phyloP scores from a whole-genome alignment of 2,797 vertebrate genomes.

The Cryptoprocta ferox region DNA sequence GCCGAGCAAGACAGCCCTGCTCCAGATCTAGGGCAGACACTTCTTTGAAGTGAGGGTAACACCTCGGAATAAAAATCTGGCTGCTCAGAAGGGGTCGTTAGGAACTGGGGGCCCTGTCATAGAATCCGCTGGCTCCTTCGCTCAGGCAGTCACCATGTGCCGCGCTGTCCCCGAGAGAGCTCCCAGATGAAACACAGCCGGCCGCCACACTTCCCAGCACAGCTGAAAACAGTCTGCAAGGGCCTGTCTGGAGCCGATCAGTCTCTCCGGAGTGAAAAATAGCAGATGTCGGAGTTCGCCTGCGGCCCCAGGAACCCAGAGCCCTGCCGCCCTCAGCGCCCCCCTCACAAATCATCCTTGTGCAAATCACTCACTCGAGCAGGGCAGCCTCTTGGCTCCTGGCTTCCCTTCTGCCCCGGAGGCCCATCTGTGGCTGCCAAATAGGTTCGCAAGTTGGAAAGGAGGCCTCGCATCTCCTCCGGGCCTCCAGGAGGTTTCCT shows the following conservation, averaged over 20 bases:
- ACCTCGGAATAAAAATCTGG: not conserved
- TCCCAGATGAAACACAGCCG: constrained; percentile 80
- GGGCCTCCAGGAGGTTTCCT: not conserved
- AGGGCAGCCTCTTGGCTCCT: constrained; percentile 53
- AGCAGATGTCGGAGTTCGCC: constrained; percentile 80
- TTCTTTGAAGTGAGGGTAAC: constrained; percentile 55
- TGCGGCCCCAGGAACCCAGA: constrained; percentile 74
- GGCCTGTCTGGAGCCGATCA: constrained; percentile 89
- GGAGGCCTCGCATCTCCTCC: not conserved
- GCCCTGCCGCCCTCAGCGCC: constrained; percentile 54
- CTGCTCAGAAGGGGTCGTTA: not conserved
- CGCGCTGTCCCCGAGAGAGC: constrained; percentile 74
- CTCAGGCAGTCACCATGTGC: constrained; percentile 73
- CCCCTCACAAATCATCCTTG: constrained; percentile 63
- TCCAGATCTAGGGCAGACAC: not conserved
- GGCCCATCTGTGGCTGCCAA: constrained; percentile 26
- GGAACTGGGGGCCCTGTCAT: constrained; percentile 55
- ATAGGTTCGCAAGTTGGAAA: constrained; percentile 36
- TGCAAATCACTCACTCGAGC: not conserved
- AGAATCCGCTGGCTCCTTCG: constrained; percentile 78
- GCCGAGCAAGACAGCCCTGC: not conserved
- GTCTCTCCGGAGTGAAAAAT: constrained; percentile 81
- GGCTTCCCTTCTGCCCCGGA: not conserved
- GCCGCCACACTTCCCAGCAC: constrained; percentile 82
- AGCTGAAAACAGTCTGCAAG: constrained; percentile 83